A percentile compares a stretch with the other conserved stretches of the same genome.
These are phyloP conservation scores for Heliconius sara DNA, from an alignment of 2,888 invertebrate genomes.

Conservation along the genomic window DNA sequence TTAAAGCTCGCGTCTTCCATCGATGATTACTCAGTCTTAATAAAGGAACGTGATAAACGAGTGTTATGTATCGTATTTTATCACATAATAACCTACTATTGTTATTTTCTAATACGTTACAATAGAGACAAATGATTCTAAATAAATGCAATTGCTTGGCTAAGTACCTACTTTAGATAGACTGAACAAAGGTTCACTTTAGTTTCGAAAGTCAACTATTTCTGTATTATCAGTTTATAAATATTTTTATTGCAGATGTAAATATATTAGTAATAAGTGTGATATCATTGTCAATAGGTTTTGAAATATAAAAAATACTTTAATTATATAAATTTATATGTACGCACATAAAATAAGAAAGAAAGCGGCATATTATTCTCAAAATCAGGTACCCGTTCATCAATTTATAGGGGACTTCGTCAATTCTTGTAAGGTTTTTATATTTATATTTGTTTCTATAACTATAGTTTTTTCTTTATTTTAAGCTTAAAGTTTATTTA, in stretches of 20 bases:
- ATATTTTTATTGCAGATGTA: slow-evolving; percentile 2
- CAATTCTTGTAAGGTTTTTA: neutral
- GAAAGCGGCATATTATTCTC: neutral
- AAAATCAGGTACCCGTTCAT: neutral
- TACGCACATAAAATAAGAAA: neutral
- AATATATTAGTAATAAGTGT: neutral
- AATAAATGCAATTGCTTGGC: slow-evolving; percentile 26
- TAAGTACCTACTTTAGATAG: slow-evolving; percentile 22
- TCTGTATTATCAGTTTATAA: neutral
- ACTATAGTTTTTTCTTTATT: too few relatives aligned
- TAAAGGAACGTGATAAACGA: slow-evolving; percentile 54
- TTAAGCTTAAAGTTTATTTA: neutral
- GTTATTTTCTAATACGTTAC: slow-evolving; percentile 40
- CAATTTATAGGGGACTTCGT: neutral
- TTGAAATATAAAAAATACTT: neutral
- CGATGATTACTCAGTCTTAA: slow-evolving; percentile 49
- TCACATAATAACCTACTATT: slow-evolving; percentile 40
- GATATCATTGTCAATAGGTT: neutral
- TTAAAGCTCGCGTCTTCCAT: slow-evolving; percentile 33
- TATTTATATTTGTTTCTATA: neutral
- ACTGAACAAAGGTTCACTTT: slow-evolving; percentile 11
- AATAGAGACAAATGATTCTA: slow-evolving; percentile 31
- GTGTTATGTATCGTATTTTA: slow-evolving; percentile 43
- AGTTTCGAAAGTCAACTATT: neutral
- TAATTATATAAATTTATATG: neutral